phyloP scores from a whole-genome alignment of 2,113 vertebrate genomes.

The Scomber colias region DNA sequence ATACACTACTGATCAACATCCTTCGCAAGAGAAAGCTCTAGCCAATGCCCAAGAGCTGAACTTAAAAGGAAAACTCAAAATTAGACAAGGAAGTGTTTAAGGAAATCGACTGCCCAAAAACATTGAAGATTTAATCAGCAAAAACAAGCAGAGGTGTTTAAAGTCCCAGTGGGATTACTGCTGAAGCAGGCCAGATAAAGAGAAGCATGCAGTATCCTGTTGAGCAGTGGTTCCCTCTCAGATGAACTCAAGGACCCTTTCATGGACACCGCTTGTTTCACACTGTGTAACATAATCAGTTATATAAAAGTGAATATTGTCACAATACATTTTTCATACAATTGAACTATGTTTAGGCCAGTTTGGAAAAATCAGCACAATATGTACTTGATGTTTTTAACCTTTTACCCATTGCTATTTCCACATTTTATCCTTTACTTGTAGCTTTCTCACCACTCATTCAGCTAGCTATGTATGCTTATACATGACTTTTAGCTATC shows the following conservation, averaged over 20 bases:
- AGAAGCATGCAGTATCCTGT: background rate
- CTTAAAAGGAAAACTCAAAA: slow-evolving; percentile 46
- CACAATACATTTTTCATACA: too few species aligned
- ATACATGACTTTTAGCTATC: too few species aligned
- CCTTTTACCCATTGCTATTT: too few species aligned
- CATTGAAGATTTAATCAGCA: slow-evolving; percentile 52
- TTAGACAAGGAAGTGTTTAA: slow-evolving; percentile 55
- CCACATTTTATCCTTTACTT: too few species aligned
- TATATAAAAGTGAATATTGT: too few species aligned
- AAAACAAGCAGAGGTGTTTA: slow-evolving; percentile 56
- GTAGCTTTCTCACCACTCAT: too few species aligned
- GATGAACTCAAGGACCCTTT: too few species aligned
- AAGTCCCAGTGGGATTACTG: slow-evolving; percentile 10
- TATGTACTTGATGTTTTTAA: too few species aligned
- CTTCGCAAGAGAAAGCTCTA: slow-evolving; percentile 64
- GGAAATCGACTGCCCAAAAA: slow-evolving; percentile 40
- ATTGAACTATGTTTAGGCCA: background rate
- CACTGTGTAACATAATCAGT: too few species aligned
- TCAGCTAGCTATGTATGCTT: too few species aligned
- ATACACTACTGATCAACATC: slow-evolving; percentile 55
- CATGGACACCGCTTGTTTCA: too few species aligned
- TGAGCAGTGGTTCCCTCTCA: background rate
- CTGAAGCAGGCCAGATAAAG: slow-evolving; percentile 20
- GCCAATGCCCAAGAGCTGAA: slow-evolving; percentile 59
- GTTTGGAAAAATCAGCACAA: background rate